Evolutionary conservation across 2,113 vertebrate genomes (phyloP).

Genomic region (Paralichthys olivaceus): DNA sequence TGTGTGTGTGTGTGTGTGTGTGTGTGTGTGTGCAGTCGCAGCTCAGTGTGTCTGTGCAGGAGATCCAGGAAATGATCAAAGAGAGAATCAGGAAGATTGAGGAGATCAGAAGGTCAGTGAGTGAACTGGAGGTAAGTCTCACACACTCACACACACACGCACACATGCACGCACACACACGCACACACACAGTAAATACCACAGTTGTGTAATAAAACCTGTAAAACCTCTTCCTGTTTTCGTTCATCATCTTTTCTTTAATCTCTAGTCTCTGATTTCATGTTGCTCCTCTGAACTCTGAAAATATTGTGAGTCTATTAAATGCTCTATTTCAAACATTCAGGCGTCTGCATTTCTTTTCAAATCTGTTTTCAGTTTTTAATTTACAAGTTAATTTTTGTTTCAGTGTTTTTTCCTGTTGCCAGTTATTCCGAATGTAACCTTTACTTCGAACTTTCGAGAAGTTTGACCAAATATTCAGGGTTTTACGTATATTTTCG

Average conservation of each 20-base stretch:
- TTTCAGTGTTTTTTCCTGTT: too few relatives aligned
- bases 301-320: too few relatives aligned
- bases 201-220: not conserved
- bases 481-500: too few relatives aligned
- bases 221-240: not conserved
- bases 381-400: too few relatives aligned
- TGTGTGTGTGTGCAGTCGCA: constrained; percentile 52
- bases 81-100: constrained; percentile 70
- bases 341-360: too few relatives aligned
- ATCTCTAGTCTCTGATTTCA: not conserved
- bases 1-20: constrained; percentile 21
- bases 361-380: too few relatives aligned
- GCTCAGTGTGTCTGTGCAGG: constrained; percentile 54
- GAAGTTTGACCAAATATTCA: too few relatives aligned
- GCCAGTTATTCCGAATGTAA: too few relatives aligned
- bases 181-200: not conserved
- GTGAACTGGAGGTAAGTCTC: constrained; percentile 64
- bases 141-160: not conserved
- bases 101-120: constrained; percentile 68
- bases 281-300: too few relatives aligned
- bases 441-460: too few relatives aligned
- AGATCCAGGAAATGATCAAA: constrained; percentile 75
- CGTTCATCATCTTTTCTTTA: not conserved
- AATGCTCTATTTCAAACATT: too few relatives aligned
- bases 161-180: not conserved